Evolutionary conservation across 2,888 invertebrate species (phyloP), one percentile per base, ranked within the genome.

Genomic region (Heliconius hortense): DNA sequence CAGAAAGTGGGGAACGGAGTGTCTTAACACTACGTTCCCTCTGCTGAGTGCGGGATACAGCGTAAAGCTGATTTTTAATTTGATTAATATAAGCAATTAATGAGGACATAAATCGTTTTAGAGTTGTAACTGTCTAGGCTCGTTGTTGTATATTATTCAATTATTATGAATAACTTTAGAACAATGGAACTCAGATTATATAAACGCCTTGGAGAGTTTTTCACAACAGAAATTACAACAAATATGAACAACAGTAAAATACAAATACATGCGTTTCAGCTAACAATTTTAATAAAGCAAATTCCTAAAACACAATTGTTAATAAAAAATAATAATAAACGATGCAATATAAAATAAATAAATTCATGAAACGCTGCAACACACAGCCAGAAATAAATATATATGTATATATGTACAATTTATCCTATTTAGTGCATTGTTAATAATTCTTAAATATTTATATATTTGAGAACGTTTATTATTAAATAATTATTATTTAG

Each of bases 381-480:
- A 48, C 18, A 48, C 5, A 21, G 48, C 48, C 7, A 21, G 43
- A 48, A 48, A 48, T 8, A 7, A 26, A 60, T 60, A 26, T 26
- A n/a, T n/a, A n/a, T n/a, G n/a, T n/a, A n/a, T 56, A 26, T 31
- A 62, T 62, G 1, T 15, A 64, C 39, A n/a, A 39, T 43, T 24
- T 64, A 64, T 64, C 21, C 11, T 64, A 64, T 24, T 66, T 24
- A 43, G 39, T 66, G 66, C 66, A 43, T 13, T 64, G 39, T 66
- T 66, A 39, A 18, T 66, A 24, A 15, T 18, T 43, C 24, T 43
- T 43, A 43, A 39, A 24, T 66, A 39, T 64, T 21, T 10, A 3
- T 28, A 48, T 63, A 31, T 64, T 64, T 63, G 13, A 21, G 35
- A 64, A 64, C 7, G 4, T 64, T 60, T 13, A 64, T 24, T 39